phyloP scores from a whole-genome alignment of 2,113 vertebrate species.

The Antechinus flavipes region DNA sequence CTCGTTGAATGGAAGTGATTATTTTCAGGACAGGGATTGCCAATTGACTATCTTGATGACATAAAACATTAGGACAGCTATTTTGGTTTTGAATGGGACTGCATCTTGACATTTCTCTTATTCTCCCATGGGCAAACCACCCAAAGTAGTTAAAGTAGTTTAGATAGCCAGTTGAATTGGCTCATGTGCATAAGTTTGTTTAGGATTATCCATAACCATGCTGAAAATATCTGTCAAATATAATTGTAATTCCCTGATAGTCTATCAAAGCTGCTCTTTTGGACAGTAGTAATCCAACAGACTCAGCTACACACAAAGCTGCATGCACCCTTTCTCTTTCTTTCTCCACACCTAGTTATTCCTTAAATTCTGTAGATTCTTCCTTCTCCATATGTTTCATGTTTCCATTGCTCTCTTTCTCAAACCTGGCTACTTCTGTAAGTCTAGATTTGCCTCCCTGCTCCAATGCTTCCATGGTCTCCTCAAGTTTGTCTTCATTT shows the following conservation, averaged over 20 bases:
- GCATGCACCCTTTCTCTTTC: background rate
- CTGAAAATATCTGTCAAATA: background rate
- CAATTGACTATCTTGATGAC: background rate
- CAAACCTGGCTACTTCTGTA: background rate
- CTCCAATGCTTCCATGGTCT: background rate
- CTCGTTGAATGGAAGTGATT: background rate
- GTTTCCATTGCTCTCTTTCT: background rate
- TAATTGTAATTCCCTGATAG: background rate
- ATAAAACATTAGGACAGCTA: background rate
- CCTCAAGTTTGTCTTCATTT: background rate
- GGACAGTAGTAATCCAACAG: background rate
- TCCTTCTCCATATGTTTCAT: background rate
- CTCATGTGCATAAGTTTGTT: background rate
- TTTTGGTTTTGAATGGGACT: background rate
- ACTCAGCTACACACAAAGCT: background rate
- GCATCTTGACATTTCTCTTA: background rate
- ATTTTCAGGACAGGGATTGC: background rate
- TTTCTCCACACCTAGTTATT: background rate
- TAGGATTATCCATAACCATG: background rate
- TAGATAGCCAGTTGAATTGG: background rate
- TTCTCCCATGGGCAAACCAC: background rate
- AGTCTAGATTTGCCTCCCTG: background rate
- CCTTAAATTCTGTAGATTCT: background rate
- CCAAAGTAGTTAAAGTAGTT: background rate
- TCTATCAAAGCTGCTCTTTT: background rate